Conservation (phyloP, 2,113 vertebrate genomes). For the Crotophaga sulcirostris region DNA sequence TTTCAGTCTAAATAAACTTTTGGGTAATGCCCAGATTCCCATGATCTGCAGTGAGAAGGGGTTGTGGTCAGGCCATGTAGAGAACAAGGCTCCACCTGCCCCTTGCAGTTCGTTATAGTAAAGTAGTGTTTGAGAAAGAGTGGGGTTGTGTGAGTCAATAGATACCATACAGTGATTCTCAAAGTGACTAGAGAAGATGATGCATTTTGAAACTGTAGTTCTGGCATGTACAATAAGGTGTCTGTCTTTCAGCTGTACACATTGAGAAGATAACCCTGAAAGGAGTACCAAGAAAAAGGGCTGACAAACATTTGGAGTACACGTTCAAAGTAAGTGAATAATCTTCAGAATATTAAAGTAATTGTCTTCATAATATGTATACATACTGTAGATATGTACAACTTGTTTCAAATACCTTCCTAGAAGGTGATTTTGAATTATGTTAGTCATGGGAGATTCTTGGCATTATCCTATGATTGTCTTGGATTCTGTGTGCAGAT, state of each 20-base stretch:
- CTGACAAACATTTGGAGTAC: slow-evolving; percentile 89
- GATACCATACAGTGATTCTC: neutral
- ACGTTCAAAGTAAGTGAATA: slow-evolving; percentile 87
- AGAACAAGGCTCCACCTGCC: neutral
- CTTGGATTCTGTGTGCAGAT: neutral
- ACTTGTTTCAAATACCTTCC: neutral
- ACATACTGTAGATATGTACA: neutral
- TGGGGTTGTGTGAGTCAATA: neutral
- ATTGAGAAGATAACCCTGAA: slow-evolving; percentile 91
- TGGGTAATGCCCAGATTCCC: neutral
- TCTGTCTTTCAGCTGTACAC: slow-evolving; percentile 87
- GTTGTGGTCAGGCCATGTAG: neutral
- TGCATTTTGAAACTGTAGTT: neutral
- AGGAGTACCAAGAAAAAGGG: slow-evolving; percentile 84
- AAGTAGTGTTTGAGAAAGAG: neutral
- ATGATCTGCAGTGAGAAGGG: neutral
- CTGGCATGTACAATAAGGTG: neutral
- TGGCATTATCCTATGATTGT: neutral
- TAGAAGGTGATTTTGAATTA: neutral
- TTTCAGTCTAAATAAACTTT: neutral
- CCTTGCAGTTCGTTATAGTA: neutral
- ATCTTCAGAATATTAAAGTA: neutral
- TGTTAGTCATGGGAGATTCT: neutral
- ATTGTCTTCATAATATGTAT: neutral
- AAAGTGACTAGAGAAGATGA: neutral